These are phyloP conservation scores for Hemibagrus wyckioides DNA, from an alignment of 2,113 vertebrate species.

Conservation along the genomic window DNA sequence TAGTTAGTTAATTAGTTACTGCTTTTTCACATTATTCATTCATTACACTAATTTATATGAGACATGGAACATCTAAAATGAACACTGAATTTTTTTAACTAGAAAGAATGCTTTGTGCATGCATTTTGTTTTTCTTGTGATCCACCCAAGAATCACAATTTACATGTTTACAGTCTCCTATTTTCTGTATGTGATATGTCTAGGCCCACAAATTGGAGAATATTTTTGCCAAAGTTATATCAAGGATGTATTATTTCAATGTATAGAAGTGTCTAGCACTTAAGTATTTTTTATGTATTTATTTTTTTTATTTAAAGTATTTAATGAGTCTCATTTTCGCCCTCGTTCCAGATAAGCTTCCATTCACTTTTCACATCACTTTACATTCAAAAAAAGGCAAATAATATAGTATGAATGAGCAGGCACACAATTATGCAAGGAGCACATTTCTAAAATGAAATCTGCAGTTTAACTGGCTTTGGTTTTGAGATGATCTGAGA, in stretches of 20 bases:
- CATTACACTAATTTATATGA: background rate
- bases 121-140: background rate
- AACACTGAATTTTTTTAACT: too few species aligned
- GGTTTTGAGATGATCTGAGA: background rate
- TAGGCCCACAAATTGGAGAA: too few species aligned
- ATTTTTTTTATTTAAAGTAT: too few species aligned
- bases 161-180: too few species aligned
- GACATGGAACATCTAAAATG: background rate
- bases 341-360: background rate
- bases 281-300: too few species aligned
- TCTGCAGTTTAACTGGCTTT: background rate
- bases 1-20: too few species aligned
- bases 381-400: background rate
- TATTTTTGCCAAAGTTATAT: too few species aligned
- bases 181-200: too few species aligned
- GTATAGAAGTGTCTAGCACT: too few species aligned
- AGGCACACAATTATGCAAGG: background rate
- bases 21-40: background rate
- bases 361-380: background rate
- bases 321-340: background rate
- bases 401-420: background rate
- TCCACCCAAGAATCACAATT: too few species aligned
- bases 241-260: too few species aligned
- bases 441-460: background rate
- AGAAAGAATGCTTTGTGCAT: background rate